Conservation (phyloP, 2,113 vertebrate genomes). For the Gorsachius goisagi region DNA sequence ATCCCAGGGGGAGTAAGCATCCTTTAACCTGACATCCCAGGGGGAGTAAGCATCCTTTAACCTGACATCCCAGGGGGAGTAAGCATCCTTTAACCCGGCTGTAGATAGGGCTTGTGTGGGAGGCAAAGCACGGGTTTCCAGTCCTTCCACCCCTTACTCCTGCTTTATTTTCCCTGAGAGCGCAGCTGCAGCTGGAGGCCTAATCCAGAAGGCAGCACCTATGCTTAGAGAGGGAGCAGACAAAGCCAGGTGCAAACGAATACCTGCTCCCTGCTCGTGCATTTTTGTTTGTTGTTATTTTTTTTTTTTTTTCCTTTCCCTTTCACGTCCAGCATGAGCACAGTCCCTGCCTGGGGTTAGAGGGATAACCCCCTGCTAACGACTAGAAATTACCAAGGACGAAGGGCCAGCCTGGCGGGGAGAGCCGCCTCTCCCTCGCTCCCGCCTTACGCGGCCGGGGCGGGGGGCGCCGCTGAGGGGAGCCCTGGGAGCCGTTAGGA, state of each 20-base stretch:
- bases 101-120: accelerated
- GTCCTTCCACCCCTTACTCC: neutral
- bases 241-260: neutral
- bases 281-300: no score
- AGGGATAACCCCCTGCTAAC: neutral
- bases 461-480: neutral
- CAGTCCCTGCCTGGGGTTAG: neutral
- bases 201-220: neutral
- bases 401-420: neutral
- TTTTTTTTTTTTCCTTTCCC: no score
- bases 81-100: neutral
- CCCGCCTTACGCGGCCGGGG: neutral
- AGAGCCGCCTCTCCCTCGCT: no score
- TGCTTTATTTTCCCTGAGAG: neutral
- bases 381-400: no score
- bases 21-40: neutral
- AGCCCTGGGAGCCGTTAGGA: neutral
- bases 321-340: no score
- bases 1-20: accelerated
- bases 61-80: accelerated
- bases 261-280: accelerated
- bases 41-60: accelerated
- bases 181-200: neutral
- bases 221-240: accelerated
- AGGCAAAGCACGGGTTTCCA: accelerated